Conservation (phyloP, 1,140 invertebrate genomes). For the Gerris buenoi region DNA sequence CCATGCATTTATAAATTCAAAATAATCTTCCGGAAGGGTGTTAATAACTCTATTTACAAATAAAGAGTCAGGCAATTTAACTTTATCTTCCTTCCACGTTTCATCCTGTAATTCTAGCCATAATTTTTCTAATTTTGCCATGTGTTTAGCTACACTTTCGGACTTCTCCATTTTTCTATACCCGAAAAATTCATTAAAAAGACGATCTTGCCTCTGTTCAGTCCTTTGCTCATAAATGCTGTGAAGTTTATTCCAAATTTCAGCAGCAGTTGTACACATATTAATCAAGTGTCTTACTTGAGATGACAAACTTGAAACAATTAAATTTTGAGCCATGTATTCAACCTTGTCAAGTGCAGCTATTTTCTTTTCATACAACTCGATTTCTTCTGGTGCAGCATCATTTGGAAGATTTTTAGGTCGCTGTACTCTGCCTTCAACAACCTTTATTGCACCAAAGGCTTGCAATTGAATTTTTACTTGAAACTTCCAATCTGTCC, state of each 20-base stretch:
- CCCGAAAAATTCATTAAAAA: background rate
- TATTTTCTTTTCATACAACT: background rate
- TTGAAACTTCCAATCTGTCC: constrained; percentile 9
- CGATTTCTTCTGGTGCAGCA: background rate
- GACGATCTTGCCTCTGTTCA: background rate
- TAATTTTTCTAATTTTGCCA: background rate
- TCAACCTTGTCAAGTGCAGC: background rate
- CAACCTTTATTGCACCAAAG: background rate
- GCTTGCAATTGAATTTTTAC: constrained; percentile 7
- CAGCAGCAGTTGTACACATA: background rate
- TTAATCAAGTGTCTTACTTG: background rate
- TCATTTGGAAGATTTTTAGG: background rate
- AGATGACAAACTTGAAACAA: background rate
- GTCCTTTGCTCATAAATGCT: background rate
- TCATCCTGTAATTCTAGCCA: background rate
- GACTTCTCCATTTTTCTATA: background rate
- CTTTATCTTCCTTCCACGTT: background rate
- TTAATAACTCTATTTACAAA: background rate
- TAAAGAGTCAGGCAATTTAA: background rate
- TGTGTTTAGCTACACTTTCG: background rate
- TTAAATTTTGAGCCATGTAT: constrained; percentile 3
- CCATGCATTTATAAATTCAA: background rate
- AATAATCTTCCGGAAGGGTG: background rate
- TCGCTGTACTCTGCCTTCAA: background rate
- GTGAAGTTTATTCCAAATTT: background rate